phyloP scores from a whole-genome alignment of 2,888 invertebrate species.

The Carterocephalus palaemon region DNA sequence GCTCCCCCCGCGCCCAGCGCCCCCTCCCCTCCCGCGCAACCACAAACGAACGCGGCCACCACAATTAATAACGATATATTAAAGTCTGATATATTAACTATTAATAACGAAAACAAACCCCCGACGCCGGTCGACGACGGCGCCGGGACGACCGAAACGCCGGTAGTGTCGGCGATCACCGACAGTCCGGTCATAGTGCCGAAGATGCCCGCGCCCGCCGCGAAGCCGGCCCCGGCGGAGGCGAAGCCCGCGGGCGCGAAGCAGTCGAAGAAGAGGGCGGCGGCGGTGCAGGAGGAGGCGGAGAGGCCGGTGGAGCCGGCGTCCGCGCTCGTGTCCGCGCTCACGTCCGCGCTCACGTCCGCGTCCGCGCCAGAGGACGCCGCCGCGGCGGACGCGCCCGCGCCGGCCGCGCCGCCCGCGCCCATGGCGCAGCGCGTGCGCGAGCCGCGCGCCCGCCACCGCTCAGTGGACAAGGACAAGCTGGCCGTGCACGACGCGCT shows the following conservation, averaged over 20 bases:
- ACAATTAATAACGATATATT: slow-evolving; percentile 67
- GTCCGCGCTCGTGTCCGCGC: slow-evolving; percentile 28
- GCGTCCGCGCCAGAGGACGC: slow-evolving; percentile 33
- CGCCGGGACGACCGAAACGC: slow-evolving; percentile 72
- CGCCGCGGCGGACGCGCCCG: slow-evolving; percentile 29
- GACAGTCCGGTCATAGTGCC: slow-evolving; percentile 83
- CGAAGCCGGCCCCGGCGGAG: slow-evolving; percentile 42
- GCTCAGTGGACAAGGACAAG: slow-evolving; percentile 17
- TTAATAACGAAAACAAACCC: slow-evolving; percentile 61
- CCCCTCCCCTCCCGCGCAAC: no score
- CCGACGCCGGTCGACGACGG: slow-evolving; percentile 55
- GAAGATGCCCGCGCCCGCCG: slow-evolving; percentile 62
- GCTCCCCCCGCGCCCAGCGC: no score
- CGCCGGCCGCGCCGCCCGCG: slow-evolving; percentile 26
- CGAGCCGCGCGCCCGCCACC: slow-evolving; percentile 48
- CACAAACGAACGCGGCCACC: slow-evolving; percentile 63
- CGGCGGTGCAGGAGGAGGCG: slow-evolving; percentile 56
- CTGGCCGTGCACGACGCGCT: slow-evolving; percentile 25
- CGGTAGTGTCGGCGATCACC: slow-evolving; percentile 84
- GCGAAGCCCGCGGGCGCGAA: slow-evolving; percentile 51
- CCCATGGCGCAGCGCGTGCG: slow-evolving; percentile 57
- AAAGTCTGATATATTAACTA: slow-evolving; percentile 68
- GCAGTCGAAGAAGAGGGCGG: slow-evolving; percentile 55
- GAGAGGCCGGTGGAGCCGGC: slow-evolving; percentile 42
- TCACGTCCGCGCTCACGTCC: slow-evolving; percentile 28